Evolutionary conservation across 2,113 vertebrate species (phyloP), one percentile per base, ranked within the genome.

Genomic region (Sebastes fasciatus): DNA sequence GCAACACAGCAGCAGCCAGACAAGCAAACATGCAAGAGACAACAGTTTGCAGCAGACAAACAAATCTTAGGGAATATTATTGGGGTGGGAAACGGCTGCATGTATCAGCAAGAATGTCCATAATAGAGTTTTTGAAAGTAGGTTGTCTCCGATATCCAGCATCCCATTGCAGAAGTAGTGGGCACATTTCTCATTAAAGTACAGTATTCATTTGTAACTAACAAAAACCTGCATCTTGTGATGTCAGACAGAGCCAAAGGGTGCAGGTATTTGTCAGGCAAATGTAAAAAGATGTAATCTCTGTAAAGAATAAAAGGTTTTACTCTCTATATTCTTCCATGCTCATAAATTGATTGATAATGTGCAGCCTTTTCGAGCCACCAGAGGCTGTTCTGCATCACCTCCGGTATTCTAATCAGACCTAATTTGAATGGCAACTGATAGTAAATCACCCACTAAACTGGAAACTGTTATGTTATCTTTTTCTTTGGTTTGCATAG

Each of bases 351-450:
- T 45, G 40, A 45, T 26, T 34, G 6, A 34, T 46, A 34, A 75
- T 61, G n/a, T 62, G 46, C 55, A 52, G 63, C n/a, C 11, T 52
- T 67, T 57, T 55, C n/a, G 21, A 60, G 17, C 9, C 58, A 14
- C 8, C 52, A 21, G 61, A 77, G 26, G 45, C n/a, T 0, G 8
- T n/a, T 58, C 58, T 65, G 51, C 10, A 62, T 84, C 23, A 3
- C 11, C 54, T 23, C 34, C 11, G 0, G 7, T 51, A 45, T 70
- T 71, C 51, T 65, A 52, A 46, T 70, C 57, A 51, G 58, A 34
- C 40, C 40, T 63, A 2, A n/a, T 76, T 54, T 76, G n/a, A 80
- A 61, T 66, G 45, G 40, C 21, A 45, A 43, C 45, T 4, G 26
- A 45, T 3, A 9, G 43, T 9, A 34, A 69, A 84, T 16, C 5